These are phyloP conservation scores for Euproctis similis DNA, from an alignment of 2,888 invertebrate species.

Conservation along the genomic window DNA sequence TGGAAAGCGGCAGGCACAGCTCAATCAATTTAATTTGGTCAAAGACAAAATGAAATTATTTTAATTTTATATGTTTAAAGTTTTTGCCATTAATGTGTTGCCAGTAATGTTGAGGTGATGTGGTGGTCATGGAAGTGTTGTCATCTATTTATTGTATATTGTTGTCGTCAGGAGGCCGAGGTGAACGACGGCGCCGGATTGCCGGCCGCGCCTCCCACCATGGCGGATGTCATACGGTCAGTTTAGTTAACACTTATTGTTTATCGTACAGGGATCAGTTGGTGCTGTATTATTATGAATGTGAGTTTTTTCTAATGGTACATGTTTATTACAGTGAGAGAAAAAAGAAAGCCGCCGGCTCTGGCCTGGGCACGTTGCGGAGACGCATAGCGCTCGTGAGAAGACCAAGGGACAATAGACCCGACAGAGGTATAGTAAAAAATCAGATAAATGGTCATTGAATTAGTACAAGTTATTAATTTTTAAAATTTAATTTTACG, in stretches of 20 bases:
- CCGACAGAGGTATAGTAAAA: slow-evolving; percentile 54
- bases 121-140: too few species aligned
- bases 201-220: slow-evolving; percentile 64
- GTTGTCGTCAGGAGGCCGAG: slow-evolving; percentile 54
- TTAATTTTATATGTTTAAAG: too few species aligned
- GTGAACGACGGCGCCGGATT: slow-evolving; percentile 54
- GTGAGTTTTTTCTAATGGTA: neutral
- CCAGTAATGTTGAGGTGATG: too few species aligned
- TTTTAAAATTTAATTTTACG: too few species aligned
- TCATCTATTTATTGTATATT: neutral
- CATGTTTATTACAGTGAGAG: slow-evolving; percentile 44
- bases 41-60: too few species aligned
- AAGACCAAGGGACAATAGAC: slow-evolving; percentile 46
- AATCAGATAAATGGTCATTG: too few species aligned
- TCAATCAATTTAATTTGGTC: too few species aligned
- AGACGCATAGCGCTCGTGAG: slow-evolving; percentile 58
- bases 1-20: too few species aligned
- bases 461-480: too few species aligned
- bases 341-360: slow-evolving; percentile 67
- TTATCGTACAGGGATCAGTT: too few species aligned
- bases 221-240: slow-evolving; percentile 71
- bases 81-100: too few species aligned
- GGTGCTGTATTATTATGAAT: too few species aligned
- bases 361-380: slow-evolving; percentile 62
- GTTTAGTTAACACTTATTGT: neutral